Base-by-base conservation (phyloP, 37 sponge, comb jelly and placozoan genomes). In the Lycopodina hypogea region DNA sequence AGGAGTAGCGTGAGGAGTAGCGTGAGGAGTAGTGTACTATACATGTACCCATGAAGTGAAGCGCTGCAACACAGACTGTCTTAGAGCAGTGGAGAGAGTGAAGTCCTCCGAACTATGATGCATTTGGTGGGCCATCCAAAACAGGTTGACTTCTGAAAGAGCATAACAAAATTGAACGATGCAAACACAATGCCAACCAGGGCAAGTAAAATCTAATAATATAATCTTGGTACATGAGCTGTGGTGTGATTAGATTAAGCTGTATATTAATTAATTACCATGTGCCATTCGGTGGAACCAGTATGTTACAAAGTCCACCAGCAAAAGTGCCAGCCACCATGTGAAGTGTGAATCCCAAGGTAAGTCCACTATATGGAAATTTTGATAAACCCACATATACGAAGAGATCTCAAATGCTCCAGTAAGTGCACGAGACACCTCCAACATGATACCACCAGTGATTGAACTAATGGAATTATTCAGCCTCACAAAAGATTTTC, bases 91-190 rank as follows among this genome's bases (percentile, higher is more conserved):
- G 45, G 86, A 82, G 23, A 96, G 85, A 61, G 91, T 96, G 83
- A 91, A 96, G 66, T 94, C 89, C 58, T 96, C 92, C 26, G 95
- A 94, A 83, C 97, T 96, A 71, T 96, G 97, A 58, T 96, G 97
- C 0, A 76, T 87, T 51, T 96, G 97, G 69, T 96, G 97, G 0
- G 97, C 87, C 18, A 87, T 87, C 97, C 97, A 96, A 42, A 96
- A 81, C 42, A 94, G 42, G 36, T 91, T 88, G 23, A 94, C 60
- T 71, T 96, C 96, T 95, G 0, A 59, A 56, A 17, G 24, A 64
- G 34, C 23, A 57, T 24, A n/a, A n/a, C n/a, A n/a, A n/a, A n/a
- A n/a, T n/a, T n/a, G n/a, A n/a, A n/a, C n/a, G n/a, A n/a, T n/a
- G n/a, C n/a, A n/a, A n/a, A n/a, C n/a, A n/a, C n/a, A n/a, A n/a